phyloP scores from a whole-genome alignment of 1,140 invertebrate species.

The Tribolium madens region DNA sequence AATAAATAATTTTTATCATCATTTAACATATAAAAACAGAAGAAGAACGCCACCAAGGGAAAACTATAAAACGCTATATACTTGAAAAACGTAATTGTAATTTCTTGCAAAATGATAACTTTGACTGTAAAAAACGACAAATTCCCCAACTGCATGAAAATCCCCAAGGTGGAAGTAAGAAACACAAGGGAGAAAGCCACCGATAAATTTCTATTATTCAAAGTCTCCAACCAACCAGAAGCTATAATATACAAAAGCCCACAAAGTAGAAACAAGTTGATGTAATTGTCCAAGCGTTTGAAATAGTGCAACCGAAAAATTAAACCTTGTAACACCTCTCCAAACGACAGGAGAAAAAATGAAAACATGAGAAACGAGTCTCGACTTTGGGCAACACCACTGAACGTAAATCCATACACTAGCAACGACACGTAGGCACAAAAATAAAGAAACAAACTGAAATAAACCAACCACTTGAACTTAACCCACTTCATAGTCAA shows the following conservation, averaged over 20 bases:
- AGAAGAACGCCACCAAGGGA: background rate
- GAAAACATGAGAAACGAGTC: background rate
- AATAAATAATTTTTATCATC: background rate
- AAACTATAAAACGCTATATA: slow-evolving; percentile 11
- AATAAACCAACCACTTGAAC: background rate
- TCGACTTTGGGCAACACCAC: background rate
- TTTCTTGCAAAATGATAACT: background rate
- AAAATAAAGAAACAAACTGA: background rate
- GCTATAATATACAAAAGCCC: background rate
- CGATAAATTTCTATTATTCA: background rate
- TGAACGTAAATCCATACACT: background rate
- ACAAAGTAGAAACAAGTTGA: background rate
- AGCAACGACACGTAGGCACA: background rate
- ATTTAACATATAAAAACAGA: background rate
- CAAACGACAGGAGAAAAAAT: background rate
- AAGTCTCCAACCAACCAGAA: background rate
- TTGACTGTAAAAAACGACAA: slow-evolving; percentile 4
- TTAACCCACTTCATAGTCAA: background rate
- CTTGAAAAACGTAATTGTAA: background rate
- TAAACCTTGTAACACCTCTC: background rate
- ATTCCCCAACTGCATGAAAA: background rate
- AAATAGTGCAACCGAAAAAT: background rate
- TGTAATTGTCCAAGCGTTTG: background rate
- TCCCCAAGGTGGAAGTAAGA: background rate
- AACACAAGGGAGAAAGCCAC: background rate